Base-by-base conservation (phyloP, 2,888 invertebrate species). In the Tetranychus truncatus region DNA sequence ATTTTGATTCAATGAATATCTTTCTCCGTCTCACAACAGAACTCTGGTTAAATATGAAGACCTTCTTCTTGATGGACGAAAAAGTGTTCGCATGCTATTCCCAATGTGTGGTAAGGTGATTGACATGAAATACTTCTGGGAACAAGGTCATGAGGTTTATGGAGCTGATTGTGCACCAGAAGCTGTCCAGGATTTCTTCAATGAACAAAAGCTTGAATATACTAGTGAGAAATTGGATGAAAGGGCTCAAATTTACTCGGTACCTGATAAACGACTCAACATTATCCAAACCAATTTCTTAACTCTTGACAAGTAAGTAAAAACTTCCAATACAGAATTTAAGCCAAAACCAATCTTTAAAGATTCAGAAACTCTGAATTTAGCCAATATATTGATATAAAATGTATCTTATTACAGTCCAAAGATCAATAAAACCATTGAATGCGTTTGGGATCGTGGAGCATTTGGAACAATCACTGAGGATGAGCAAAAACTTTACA, bases 361-460 rank as follows among this genome's bases (percentile, higher is more conserved):
- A 45, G n/a, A 66, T 0, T 34, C 34, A 34, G 34, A 34, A 34
- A 34, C 34, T 34, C 34, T 34, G 34, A 34, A 5, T 3, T 34
- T 34, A 34, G 34, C 34, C 34, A 34, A 34, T 34, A 9, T 15
- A 11, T 44, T 66, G 9, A 66, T 8, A 7, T 6, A 20, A 20
- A 66, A 18, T 66, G 20, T 66, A 11, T 72, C 66, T 71, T 71
- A 71, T 65, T 72, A 20, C n/a, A 75, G 74, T 72, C 67, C 66
- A 18, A 46, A 72, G 15, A 65, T 75, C 45, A 76, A 77, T 45
- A 55, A 55, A n/a, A 75, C 69, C 6, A 74, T 77, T 21, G 73
- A 76, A n/a, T 46, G 69, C n/a, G 77, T 76, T 66, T 76, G 76
- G 76, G 76, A 76, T 72, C 71, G 76, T 55, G 76, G 76, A n/a